Evolutionary conservation across 2,797 vertebrate species (phyloP).

Genomic region (Rhodeus uyekii): DNA sequence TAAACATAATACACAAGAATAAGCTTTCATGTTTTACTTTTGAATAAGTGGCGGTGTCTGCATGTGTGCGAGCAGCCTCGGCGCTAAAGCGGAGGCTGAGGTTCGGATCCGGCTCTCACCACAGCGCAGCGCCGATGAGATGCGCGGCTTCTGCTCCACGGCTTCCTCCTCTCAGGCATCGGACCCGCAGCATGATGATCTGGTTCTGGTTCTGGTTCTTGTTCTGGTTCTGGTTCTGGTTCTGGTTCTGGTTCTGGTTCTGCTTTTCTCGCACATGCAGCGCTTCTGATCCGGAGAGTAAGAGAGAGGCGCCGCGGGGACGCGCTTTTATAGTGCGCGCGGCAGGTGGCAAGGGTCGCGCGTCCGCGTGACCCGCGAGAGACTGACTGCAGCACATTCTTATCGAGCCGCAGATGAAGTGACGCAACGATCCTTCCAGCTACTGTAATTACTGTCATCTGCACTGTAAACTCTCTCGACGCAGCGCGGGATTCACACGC

Average conservation of each 20-base stretch:
- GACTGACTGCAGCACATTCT: constrained; percentile 80
- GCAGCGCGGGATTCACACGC: no score
- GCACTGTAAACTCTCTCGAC: no score
- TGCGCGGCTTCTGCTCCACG: constrained; percentile 96
- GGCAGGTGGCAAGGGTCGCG: constrained; percentile 68
- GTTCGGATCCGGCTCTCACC: constrained; percentile 65
- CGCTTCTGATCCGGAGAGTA: constrained; percentile 39
- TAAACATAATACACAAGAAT: no score
- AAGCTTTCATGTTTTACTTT: no score
- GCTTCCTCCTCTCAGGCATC: constrained; percentile 97
- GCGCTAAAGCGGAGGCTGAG: no score
- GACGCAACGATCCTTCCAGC: not conserved
- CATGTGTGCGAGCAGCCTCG: no score
- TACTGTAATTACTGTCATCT: not conserved
- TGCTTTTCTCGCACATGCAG: constrained; percentile 38
- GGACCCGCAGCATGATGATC: constrained; percentile 90
- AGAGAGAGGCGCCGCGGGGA: constrained; percentile 17
- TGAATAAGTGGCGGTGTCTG: no score
- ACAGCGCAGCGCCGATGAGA: constrained; percentile 91
- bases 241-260: constrained; percentile 47
- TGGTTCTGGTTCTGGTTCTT: constrained; percentile 60
- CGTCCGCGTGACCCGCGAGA: constrained; percentile 68
- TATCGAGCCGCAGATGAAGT: constrained; percentile 64
- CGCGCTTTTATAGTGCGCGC: constrained; percentile 69
- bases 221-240: no score